Evolutionary conservation across 2,888 invertebrate genomes (phyloP), one percentile per base, ranked within the genome.

Genomic region (Drosophila suboccidentalis): DNA sequence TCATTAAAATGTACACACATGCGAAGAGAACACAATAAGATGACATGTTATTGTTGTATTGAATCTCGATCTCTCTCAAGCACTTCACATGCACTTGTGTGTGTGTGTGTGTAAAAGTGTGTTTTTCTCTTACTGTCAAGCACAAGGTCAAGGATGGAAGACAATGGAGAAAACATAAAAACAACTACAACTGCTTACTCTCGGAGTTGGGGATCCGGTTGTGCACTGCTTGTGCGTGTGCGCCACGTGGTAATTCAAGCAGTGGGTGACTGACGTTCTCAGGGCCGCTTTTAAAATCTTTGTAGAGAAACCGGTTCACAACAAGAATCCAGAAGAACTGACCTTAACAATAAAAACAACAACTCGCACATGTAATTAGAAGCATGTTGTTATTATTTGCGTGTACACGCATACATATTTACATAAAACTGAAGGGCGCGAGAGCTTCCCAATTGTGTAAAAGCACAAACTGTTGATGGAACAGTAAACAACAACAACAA

Each of bases 241-340:
- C 6, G 61, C 70, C 77, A 76, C 77, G 71, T 71, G 64, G 13
- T 62, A 15, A 41, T 19, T 49, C 9, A 39, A n/a, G 44, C 22
- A n/a, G 3, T 38, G 5, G 44, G 26, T 44, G 53, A 15, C 26
- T 63, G 39, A 36, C n/a, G 47, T 39, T 39, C 17, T 60, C 65
- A 71, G 58, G 58, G 65, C 17, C 68, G 15, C 32, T 38, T 46
- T 47, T 46, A n/a, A 50, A 34, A 51, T 51, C 64, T 46, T 54
- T 47, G 51, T 57, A 36, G 39, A 32, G 22, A 60, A 75, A 75
- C 75, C 71, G 63, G 75, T 75, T 55, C 50, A 57, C 62, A 62
- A 60, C 60, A 54, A 71, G 63, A 75, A 75, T 76, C 49, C 49
- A 75, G 71, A 75, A 75, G 76, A 75, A 75, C 71, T 71, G 76